Conservation (phyloP, 2,888 invertebrate genomes). For the Gryllus longicercus region DNA sequence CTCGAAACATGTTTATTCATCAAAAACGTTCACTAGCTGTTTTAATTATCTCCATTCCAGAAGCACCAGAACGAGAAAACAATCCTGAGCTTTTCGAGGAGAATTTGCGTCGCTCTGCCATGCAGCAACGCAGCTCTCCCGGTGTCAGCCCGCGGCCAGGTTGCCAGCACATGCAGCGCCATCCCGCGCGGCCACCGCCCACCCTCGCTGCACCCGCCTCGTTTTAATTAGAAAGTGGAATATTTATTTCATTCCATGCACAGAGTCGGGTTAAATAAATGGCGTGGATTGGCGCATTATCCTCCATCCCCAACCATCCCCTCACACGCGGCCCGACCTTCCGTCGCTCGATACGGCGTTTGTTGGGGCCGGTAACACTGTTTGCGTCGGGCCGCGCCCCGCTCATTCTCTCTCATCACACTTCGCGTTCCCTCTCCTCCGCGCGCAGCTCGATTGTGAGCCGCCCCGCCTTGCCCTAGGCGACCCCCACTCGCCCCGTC, state of each 20-base stretch:
- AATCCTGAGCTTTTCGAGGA: too few species aligned
- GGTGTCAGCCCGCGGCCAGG: background rate
- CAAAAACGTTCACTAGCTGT: too few species aligned
- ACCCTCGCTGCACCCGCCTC: background rate
- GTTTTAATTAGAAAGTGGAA: constrained; percentile 9
- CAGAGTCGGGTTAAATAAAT: background rate
- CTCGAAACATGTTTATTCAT: too few species aligned
- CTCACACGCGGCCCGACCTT: background rate
- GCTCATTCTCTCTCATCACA: background rate
- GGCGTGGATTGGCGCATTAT: constrained; percentile 17
- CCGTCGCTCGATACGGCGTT: background rate
- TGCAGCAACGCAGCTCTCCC: background rate
- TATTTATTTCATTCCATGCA: background rate
- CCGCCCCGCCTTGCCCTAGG: too few species aligned
- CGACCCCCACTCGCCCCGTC: too few species aligned
- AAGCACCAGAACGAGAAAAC: too few species aligned
- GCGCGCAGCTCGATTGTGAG: too few species aligned
- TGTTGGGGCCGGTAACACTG: background rate
- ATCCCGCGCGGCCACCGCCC: background rate
- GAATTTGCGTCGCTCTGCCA: background rate
- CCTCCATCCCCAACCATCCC: background rate
- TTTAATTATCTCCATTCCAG: too few species aligned
- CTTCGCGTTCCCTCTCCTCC: too few species aligned
- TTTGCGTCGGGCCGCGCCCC: background rate
- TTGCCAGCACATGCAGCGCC: background rate